A percentile compares a stretch with the other conserved stretches of the same genome.
Evolutionary conservation across 2,113 vertebrate genomes (phyloP).

Genomic region (Beaufortia kweichowensis): DNA sequence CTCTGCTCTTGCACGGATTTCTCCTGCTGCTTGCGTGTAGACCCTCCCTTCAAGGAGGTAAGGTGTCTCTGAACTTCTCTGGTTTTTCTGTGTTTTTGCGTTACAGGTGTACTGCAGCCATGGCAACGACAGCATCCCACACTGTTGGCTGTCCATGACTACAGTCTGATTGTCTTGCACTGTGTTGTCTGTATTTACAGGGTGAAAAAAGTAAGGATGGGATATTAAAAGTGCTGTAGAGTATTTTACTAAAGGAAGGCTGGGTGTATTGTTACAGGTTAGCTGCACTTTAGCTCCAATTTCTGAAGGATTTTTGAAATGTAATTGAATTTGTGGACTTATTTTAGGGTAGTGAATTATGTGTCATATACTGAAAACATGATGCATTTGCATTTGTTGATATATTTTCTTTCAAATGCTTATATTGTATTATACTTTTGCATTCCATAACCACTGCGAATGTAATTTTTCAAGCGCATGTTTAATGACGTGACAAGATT

Average conservation of each 20-base stretch:
- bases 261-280: not conserved
- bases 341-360: too few species aligned
- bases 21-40: constrained; percentile 82
- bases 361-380: not conserved
- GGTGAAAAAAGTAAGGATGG: too few species aligned
- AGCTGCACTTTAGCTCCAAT: not conserved
- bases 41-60: constrained; percentile 90
- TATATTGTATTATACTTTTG: not conserved
- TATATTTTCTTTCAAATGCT: not conserved
- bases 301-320: not conserved
- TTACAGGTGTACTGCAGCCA: constrained; percentile 24
- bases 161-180: not conserved
- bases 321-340: not conserved
- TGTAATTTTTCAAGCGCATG: not conserved
- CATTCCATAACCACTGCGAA: not conserved
- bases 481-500: not conserved
- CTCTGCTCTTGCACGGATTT: constrained; percentile 77
- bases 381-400: not conserved
- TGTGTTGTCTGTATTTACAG: not conserved
- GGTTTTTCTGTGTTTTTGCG: not conserved
- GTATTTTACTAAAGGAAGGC: not conserved
- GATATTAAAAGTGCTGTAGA: not conserved
- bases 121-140: constrained; percentile 28
- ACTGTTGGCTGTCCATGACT: not conserved
- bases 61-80: constrained; percentile 57